Evolutionary conservation across 2,888 invertebrate species (phyloP).

Genomic region (Pardosa pseudoannulata): DNA sequence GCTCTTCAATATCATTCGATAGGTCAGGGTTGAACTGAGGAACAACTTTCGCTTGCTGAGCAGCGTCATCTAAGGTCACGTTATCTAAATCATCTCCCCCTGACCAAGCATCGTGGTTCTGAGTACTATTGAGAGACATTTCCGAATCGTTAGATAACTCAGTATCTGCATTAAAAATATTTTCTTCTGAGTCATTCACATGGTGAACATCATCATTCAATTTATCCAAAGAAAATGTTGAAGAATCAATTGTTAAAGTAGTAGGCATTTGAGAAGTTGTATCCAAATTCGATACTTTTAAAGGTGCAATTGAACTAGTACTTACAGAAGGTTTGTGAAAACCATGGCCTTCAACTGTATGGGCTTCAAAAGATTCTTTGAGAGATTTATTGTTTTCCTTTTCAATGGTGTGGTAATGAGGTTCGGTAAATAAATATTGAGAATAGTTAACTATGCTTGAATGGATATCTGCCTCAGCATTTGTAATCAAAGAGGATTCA

Average conservation of each 20-base stretch:
- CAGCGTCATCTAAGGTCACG: not conserved
- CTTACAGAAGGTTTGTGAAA: conserved; percentile 16
- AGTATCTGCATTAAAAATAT: no score
- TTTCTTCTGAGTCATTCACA: no score
- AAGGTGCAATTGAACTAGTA: not conserved
- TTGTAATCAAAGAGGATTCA: not conserved
- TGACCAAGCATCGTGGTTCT: not conserved
- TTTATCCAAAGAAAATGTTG: no score
- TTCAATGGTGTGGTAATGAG: conserved; percentile 13
- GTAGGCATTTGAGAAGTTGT: not conserved
- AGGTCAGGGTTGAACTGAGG: not conserved
- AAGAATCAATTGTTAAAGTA: not conserved
- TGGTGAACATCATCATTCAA: no score
- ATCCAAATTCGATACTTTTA: not conserved
- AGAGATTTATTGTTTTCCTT: not conserved
- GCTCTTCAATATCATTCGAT: conserved; percentile 6
- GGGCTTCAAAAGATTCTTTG: not conserved
- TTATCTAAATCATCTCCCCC: not conserved
- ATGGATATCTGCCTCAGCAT: not conserved
- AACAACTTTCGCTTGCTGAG: conserved; percentile 1
- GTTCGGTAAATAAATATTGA: not conserved
- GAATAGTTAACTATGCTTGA: conserved; percentile 2
- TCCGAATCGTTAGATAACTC: not conserved
- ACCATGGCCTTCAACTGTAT: conserved; percentile 41
- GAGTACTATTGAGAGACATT: not conserved